These are phyloP conservation scores for Podiceps cristatus DNA, from an alignment of 2,113 vertebrate species.

Conservation along the genomic window DNA sequence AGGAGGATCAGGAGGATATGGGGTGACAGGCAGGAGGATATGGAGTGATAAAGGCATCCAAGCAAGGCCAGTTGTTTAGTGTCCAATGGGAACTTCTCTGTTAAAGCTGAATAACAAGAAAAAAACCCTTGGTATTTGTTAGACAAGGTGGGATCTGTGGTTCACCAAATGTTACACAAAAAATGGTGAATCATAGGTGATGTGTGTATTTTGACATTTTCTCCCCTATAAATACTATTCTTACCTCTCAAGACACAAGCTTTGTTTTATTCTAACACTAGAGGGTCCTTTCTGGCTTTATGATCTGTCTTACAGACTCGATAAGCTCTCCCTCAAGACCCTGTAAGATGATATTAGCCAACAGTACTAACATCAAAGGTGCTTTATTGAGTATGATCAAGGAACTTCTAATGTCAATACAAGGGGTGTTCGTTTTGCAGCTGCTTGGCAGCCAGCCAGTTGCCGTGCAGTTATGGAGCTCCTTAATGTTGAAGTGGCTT, in stretches of 20 bases:
- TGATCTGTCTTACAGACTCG: not conserved
- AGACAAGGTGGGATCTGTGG: not conserved
- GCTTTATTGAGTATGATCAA: slow-evolving; percentile 51
- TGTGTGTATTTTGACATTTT: not conserved
- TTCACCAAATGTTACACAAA: not conserved
- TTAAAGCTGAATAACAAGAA: not conserved
- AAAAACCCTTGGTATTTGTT: not conserved
- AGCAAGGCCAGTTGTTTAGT: fast-evolving
- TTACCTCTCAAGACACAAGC: not conserved
- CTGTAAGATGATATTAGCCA: slow-evolving; percentile 13
- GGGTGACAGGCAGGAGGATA: not conserved
- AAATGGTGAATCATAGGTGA: not conserved
- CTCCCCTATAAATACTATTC: not conserved
- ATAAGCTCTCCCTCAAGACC: slow-evolving; percentile 16
- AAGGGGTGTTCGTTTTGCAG: slow-evolving; percentile 16
- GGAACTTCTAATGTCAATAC: slow-evolving; percentile 43
- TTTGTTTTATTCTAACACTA: not conserved
- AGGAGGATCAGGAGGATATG: not conserved
- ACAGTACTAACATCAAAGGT: slow-evolving; percentile 50
- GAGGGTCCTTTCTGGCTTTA: not conserved
- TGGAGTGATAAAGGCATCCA: not conserved
- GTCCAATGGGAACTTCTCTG: not conserved
- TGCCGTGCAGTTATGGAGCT: not conserved
- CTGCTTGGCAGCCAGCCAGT: slow-evolving; percentile 50
- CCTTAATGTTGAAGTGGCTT: slow-evolving; percentile 20